Base-by-base conservation (phyloP, 92 coral and sea anemone species). In the Parazoanthus atlanticus region DNA sequence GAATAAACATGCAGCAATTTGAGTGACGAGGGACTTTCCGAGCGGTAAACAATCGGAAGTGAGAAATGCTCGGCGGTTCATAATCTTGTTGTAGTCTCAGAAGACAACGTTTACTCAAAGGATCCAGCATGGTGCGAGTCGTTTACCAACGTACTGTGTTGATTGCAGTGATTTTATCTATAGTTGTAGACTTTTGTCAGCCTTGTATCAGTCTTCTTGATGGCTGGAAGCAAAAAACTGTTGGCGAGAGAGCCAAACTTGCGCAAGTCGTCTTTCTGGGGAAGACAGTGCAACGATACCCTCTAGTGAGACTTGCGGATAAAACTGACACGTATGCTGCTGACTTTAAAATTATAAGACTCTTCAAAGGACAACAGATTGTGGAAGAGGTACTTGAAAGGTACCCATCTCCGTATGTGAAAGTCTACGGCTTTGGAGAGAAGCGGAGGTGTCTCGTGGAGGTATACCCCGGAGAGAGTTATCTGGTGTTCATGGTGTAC, bases 261-360 rank as follows among this genome's bases (percentile, higher is more conserved):
- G 96, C 93, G 23, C 86, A 89, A 73, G 98, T 97, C 12, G 99
- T 97, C 21, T 94, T 96, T 83, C 89, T 94, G 34, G 99, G 98
- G 28, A 95, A 93, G 81, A 94, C 95, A n/a, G 89, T 93, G 21
- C 89, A 90, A 70, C 85, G 94, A 64, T 88, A 91, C 85, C 54
- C 91, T 9, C 1, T 43, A 17, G 54, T 13, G 25, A 30, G 6
- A 34, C 46, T 79, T 41, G 96, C 90, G 83, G 79, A 76, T 29
- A 29, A 41, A 5, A 79, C 96, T 6, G 81, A 91, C 17, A 90
- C 89, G 8, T 88, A 96, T 70, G 94, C 96, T 12, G 99, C 97
- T 5, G 95, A 96, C 61, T 96, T 97, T 86, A 92, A 96, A 86
- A 89, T 97, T 26, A 33, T 90, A 86, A 86, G 93, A 65, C 88